These are phyloP conservation scores for Enteromius unitaeniatus DNA, from an alignment of 2,797 vertebrate species.

Conservation along the genomic window DNA sequence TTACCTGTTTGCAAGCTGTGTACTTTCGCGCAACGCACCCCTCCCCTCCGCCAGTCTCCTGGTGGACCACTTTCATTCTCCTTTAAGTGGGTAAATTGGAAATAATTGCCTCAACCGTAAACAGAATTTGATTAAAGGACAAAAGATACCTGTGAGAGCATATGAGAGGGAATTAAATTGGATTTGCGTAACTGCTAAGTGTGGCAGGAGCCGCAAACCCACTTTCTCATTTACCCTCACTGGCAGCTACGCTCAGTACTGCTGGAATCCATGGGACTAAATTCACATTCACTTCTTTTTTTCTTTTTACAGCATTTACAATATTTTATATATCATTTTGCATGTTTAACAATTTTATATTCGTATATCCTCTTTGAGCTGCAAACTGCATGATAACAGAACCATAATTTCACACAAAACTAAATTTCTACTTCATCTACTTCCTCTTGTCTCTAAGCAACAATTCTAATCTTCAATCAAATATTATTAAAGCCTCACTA, in stretches of 20 bases:
- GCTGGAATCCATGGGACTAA: constrained; percentile 14
- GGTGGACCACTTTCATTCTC: constrained; percentile 64
- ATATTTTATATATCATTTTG: background rate
- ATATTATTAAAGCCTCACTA: background rate
- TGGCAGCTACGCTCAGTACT: constrained; percentile 35
- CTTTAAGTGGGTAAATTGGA: constrained; percentile 79
- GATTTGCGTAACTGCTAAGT: constrained; percentile 77
- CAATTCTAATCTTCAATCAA: background rate
- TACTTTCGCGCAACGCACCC: constrained; percentile 36
- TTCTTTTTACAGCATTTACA: background rate
- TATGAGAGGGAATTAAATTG: constrained; percentile 72
- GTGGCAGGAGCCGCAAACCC: constrained; percentile 62
- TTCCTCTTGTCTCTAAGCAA: background rate
- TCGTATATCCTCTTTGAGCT: background rate
- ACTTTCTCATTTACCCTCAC: constrained; percentile 41
- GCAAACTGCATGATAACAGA: background rate
- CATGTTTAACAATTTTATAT: background rate
- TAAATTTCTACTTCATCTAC: background rate
- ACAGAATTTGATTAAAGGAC: constrained; percentile 78
- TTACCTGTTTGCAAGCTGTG: constrained; percentile 67
- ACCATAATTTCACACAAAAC: background rate
- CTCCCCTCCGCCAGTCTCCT: constrained; percentile 57
- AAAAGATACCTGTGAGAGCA: constrained; percentile 70
- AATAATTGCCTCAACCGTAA: constrained; percentile 78
- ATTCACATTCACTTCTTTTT: background rate